Conservation (phyloP, 2,797 vertebrate genomes). For the Lepilemur septentrionalis region DNA sequence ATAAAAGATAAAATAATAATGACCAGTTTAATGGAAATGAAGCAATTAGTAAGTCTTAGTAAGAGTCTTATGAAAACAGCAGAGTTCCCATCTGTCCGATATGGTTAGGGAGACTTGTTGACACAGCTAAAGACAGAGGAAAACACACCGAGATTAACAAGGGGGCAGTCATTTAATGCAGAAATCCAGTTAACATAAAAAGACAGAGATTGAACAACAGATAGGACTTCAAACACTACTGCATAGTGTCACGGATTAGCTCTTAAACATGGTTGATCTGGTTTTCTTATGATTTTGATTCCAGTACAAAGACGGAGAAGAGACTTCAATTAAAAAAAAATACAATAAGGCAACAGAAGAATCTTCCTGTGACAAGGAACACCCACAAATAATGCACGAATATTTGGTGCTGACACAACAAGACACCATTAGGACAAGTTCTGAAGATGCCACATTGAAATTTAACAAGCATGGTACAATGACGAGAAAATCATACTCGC, state of each 20-base stretch:
- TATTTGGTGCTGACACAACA: constrained; percentile 41
- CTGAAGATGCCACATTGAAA: constrained; percentile 62
- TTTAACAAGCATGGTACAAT: constrained; percentile 30
- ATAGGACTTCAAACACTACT: constrained; percentile 52
- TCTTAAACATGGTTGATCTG: constrained; percentile 3
- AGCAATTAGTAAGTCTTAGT: neutral
- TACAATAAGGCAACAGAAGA: constrained; percentile 69
- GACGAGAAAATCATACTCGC: constrained; percentile 52
- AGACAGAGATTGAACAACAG: constrained; percentile 45
- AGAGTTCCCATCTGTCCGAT: neutral
- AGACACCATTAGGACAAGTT: constrained; percentile 45
- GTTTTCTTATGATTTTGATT: constrained; percentile 33
- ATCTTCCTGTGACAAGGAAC: constrained; percentile 62
- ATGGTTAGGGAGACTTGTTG: neutral
- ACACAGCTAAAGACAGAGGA: neutral
- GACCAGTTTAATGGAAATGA: neutral
- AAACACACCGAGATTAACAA: constrained; percentile 55
- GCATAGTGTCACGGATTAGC: constrained; percentile 59
- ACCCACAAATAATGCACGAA: constrained; percentile 30
- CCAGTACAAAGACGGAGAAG: constrained; percentile 46
- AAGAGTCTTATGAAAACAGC: neutral
- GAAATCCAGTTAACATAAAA: constrained; percentile 58
- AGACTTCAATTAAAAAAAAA: constrained; percentile 50
- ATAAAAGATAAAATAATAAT: neutral
- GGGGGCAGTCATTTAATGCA: constrained; percentile 74